Evolutionary conservation across 2,888 invertebrate species (phyloP).

Genomic region (Drosophila neonasuta): DNA sequence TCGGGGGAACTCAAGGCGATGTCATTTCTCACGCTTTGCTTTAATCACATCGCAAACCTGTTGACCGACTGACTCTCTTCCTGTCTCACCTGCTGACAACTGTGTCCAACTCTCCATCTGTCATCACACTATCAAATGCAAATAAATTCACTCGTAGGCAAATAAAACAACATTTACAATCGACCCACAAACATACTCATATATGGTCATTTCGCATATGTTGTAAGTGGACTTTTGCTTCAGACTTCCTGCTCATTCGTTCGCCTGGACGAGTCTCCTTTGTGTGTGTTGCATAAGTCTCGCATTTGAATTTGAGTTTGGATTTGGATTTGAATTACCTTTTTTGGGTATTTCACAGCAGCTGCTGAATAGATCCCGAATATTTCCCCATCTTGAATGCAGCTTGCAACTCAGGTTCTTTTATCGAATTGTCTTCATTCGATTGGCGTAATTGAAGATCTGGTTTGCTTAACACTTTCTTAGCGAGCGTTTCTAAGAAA

Average conservation of each 20-base stretch:
- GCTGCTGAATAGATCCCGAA: neutral
- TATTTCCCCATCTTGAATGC: neutral
- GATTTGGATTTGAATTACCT: conserved; percentile 11
- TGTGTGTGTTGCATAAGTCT: conserved; percentile 43
- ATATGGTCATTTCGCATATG: neutral
- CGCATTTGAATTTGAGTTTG: conserved; percentile 24
- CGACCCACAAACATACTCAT: conserved; percentile 39
- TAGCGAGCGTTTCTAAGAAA: neutral
- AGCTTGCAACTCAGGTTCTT: neutral
- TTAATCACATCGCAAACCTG: conserved; percentile 42
- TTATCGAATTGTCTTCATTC: neutral
- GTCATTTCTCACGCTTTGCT: conserved; percentile 66
- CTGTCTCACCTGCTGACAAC: conserved; percentile 5
- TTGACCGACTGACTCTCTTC: conserved; percentile 20
- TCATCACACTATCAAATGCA: conserved; percentile 7
- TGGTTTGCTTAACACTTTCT: neutral
- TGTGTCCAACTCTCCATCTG: neutral
- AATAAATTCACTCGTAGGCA: conserved; percentile 7
- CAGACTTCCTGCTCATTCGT: conserved; percentile 58
- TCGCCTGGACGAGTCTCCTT: conserved; percentile 4
- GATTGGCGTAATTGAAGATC: conserved; percentile 24
- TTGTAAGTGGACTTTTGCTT: conserved; percentile 16
- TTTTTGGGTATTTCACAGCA: conserved; percentile 47
- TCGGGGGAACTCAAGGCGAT: conserved; percentile 35
- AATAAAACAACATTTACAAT: conserved; percentile 19